Base-by-base conservation (phyloP, 64 coral and sea anemone species). In the Porites australiensis region DNA sequence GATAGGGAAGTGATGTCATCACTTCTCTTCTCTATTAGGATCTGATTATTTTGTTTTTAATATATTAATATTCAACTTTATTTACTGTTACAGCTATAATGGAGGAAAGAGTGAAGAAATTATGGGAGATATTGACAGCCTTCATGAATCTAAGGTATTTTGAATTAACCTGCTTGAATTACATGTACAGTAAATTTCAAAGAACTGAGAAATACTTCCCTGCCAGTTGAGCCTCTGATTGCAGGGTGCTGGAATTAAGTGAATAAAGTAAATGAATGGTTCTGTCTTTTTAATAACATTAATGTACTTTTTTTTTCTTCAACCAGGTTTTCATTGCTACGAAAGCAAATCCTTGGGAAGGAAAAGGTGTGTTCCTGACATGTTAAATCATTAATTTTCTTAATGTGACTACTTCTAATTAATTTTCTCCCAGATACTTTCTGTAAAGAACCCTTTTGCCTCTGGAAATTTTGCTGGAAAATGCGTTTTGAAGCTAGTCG, bases 331-430 rank as follows among this genome's bases (percentile, higher is more conserved):
- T 93, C 50, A 67, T 93, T 64, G 91, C 91, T 18, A 87, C 82
- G 47, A 93, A 93, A 58, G 91, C 91, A 8, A 93, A 79, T 67
- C 91, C 82, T 5, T 87, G 91, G 91, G 66, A 47, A 58, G 74
- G 77, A 6, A 77, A 79, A 79, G 91, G 91, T 93, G 22, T 63
- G 79, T 69, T 71, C 5, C 45, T 86, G 3, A 4, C 44, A 3
- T 55, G n/a, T 19, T 86, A 51, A 37, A 37, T 37, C 27, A 37
- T 37, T 37, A 37, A 37, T 37, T 37, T 37, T 37, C 27, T 37
- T 37, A 37, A 37, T 37, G 27, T 37, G 27, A 37, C 27, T 37
- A 37, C 27, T 37, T 37, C 27, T 37, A n/a, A n/a, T n/a, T n/a
- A n/a, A n/a, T n/a, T n/a, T n/a, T n/a, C n/a, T n/a, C n/a, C n/a